A percentile compares a stretch with the other conserved stretches of the same genome.
These are phyloP conservation scores for Eilema caniola DNA, from an alignment of 2,888 invertebrate genomes.

Conservation along the genomic window DNA sequence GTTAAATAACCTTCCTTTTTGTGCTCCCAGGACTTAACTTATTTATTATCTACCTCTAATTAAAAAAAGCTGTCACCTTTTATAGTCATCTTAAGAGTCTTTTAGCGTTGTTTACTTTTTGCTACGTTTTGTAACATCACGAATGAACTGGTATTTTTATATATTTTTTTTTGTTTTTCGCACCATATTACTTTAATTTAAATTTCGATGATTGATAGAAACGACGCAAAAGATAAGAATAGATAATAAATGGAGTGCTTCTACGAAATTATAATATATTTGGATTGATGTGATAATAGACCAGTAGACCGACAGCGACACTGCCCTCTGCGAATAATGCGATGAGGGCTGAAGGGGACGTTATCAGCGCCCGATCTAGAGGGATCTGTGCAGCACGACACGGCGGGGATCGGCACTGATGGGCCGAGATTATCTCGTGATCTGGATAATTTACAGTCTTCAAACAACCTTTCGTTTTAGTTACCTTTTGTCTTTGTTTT, in stretches of 20 bases:
- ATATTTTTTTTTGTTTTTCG: background rate
- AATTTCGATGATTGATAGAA: background rate
- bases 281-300: slow-evolving; percentile 11
- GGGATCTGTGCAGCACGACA: background rate
- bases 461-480: background rate
- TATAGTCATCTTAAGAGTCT: too few relatives aligned
- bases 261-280: background rate
- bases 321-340: slow-evolving; percentile 14
- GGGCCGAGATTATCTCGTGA: background rate
- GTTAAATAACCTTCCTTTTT: too few relatives aligned
- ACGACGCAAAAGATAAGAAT: background rate
- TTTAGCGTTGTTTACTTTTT: background rate
- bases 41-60: too few relatives aligned
- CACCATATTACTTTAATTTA: background rate
- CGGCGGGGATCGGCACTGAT: background rate
- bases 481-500: background rate
- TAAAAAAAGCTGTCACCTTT: too few relatives aligned
- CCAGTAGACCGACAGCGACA: slow-evolving; percentile 7
- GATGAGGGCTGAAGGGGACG: slow-evolving; percentile 13
- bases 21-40: too few relatives aligned
- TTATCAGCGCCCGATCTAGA: slow-evolving; percentile 12
- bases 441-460: slow-evolving; percentile 3
- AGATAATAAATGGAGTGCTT: background rate
- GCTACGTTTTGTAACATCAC: background rate
- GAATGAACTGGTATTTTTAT: background rate